Evolutionary conservation across 2,113 vertebrate genomes (phyloP).

Genomic region (Rhinolophus sinicus): DNA sequence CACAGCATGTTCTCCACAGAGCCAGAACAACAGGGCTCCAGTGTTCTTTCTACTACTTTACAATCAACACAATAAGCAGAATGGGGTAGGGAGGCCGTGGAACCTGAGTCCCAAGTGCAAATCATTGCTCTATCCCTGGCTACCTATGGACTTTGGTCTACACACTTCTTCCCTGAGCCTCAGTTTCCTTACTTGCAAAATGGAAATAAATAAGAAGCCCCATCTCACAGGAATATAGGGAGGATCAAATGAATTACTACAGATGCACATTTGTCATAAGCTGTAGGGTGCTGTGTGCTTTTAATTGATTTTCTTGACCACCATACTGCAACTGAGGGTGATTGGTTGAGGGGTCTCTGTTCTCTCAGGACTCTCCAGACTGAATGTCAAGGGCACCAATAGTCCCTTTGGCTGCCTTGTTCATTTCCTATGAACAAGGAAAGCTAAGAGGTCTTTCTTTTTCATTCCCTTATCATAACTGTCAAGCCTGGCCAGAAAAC

Average conservation of each 20-base stretch:
- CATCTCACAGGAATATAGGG: neutral
- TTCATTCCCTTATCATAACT: neutral
- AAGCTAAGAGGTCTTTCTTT: conserved; percentile 26
- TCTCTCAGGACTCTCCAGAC: neutral
- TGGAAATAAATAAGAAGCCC: neutral
- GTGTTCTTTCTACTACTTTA: neutral
- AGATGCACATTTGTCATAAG: neutral
- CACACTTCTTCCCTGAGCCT: neutral
- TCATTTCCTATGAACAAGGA: neutral
- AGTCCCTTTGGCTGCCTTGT: neutral
- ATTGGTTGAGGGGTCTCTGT: neutral
- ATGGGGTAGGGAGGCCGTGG: neutral
- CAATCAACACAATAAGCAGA: neutral
- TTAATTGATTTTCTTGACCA: neutral
- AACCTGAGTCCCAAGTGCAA: neutral
- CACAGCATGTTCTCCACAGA: neutral
- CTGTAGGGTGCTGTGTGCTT: neutral
- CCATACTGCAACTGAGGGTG: neutral
- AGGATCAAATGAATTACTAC: neutral
- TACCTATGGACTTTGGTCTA: neutral
- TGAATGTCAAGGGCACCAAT: neutral
- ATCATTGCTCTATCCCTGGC: neutral
- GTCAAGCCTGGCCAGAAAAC: conserved; percentile 9
- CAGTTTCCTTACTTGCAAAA: conserved; percentile 6
- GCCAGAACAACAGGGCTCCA: neutral